Evolutionary conservation across 2,888 invertebrate genomes (phyloP).

Genomic region (Gnatocerus cornutus): DNA sequence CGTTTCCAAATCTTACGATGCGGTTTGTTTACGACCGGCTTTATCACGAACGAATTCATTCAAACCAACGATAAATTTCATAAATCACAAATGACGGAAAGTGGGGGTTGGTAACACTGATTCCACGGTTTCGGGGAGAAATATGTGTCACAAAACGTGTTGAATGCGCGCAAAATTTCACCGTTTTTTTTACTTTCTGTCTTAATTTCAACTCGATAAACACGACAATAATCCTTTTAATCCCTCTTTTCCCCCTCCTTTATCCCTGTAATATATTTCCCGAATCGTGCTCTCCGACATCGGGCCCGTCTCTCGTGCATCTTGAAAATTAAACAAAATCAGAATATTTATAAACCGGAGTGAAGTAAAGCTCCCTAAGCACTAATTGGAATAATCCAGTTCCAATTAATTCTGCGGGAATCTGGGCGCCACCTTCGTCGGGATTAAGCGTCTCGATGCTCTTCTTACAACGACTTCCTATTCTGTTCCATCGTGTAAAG

Average conservation of each 20-base stretch:
- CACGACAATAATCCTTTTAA: too few species aligned
- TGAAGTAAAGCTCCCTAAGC: slow-evolving; percentile 64
- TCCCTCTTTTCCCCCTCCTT: neutral
- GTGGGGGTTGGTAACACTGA: too few species aligned
- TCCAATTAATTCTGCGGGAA: slow-evolving; percentile 69
- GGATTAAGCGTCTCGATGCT: slow-evolving; percentile 60
- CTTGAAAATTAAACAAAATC: slow-evolving; percentile 66
- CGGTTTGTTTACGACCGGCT: slow-evolving; percentile 47
- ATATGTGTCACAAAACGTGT: too few species aligned
- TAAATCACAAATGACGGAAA: slow-evolving; percentile 27
- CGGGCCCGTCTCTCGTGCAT: slow-evolving; percentile 41
- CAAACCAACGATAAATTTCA: slow-evolving; percentile 31
- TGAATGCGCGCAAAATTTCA: too few species aligned
- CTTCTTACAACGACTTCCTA: too few species aligned
- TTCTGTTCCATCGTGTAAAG: slow-evolving; percentile 62
- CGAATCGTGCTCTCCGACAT: slow-evolving; percentile 32
- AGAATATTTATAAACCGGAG: slow-evolving; percentile 65
- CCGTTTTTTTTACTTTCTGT: too few species aligned
- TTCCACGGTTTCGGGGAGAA: too few species aligned
- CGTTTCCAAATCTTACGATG: slow-evolving; percentile 31
- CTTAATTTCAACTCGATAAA: too few species aligned
- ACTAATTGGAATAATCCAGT: slow-evolving; percentile 71
- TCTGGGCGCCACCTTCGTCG: slow-evolving; percentile 67
- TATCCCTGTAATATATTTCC: slow-evolving; percentile 33
- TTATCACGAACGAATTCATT: slow-evolving; percentile 44